These are phyloP conservation scores for Hirudinaria manillensis DNA, from an alignment of 2,888 invertebrate species.

Conservation along the genomic window DNA sequence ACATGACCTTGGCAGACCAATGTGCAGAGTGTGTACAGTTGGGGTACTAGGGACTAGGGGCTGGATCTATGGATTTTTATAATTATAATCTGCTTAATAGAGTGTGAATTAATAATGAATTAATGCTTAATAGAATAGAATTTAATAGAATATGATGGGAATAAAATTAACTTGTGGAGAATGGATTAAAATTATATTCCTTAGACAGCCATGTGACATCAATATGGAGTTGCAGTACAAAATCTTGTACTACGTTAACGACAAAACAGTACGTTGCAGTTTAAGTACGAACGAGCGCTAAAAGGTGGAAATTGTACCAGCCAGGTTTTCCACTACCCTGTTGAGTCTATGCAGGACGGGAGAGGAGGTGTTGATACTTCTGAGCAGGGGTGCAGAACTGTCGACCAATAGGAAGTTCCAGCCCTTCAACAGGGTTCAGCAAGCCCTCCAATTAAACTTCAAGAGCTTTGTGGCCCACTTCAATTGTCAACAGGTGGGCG, in stretches of 20 bases:
- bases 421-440: constrained; percentile 23
- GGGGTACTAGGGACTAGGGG: too few relatives aligned
- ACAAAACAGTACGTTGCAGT: too few relatives aligned
- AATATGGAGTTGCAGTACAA: too few relatives aligned
- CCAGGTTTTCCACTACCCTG: neutral
- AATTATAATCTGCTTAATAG: neutral
- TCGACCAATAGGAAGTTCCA: neutral
- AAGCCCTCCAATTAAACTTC: constrained; percentile 7
- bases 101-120: too few relatives aligned
- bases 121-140: too few relatives aligned
- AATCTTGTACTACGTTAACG: too few relatives aligned
- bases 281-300: too few relatives aligned
- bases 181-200: too few relatives aligned
- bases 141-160: too few relatives aligned
- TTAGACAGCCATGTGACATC: too few relatives aligned
- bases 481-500: constrained; percentile 19
- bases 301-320: too few relatives aligned
- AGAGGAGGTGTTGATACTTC: constrained; percentile 13
- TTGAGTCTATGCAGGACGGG: neutral
- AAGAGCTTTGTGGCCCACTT: constrained; percentile 7
- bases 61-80: neutral
- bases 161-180: too few relatives aligned
- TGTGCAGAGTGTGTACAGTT: constrained; percentile 9
- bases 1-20: neutral
- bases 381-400: constrained; percentile 1